Evolutionary conservation across 2,797 vertebrate species (phyloP), one percentile per base, ranked within the genome.

Genomic region (Pterois miles): DNA sequence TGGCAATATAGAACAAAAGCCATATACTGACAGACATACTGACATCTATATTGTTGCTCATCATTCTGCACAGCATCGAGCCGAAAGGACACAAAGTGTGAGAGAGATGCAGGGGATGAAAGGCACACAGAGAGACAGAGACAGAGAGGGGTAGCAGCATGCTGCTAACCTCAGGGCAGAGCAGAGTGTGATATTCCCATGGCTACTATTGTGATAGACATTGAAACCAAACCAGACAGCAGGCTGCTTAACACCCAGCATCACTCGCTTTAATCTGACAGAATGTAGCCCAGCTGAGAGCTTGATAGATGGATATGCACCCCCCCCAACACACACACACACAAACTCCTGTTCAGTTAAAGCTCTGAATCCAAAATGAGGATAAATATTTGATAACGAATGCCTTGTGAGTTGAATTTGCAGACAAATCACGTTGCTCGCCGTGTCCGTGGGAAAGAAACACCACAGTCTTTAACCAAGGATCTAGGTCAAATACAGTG

Each of bases 331-430:
- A 10, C 25, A 27, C 13, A 27, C 23, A 27, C 50, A 52, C 56
- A 38, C 59, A 72, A 27, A 65, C 76, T 71, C 13, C 63, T 77
- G 78, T 76, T 81, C 23, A 86, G 65, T 76, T 74, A 77, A 83
- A 78, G 88, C 81, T 83, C 82, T 84, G 89, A 91, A 91, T 91
- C 71, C 36, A 79, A 88, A 89, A 91, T 90, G 89, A 88, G 75
- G 71, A 90, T 93, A 89, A 92, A 93, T 93, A 93, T 89, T 93
- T 93, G 80, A 93, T 93, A 71, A 87, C 84, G 64, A 81, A 68
- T 4, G 83, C 76, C 68, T 83, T 65, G 72, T 68, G 86, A 87
- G 82, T 79, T 52, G 71, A 82, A 91, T 92, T 80, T 89, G 86
- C 75, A 92, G 91, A 89, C 88, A 84, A 83, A 89, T 87, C 92